Conservation (phyloP, 2,888 invertebrate genomes). For the Ctenicera cuprea region DNA sequence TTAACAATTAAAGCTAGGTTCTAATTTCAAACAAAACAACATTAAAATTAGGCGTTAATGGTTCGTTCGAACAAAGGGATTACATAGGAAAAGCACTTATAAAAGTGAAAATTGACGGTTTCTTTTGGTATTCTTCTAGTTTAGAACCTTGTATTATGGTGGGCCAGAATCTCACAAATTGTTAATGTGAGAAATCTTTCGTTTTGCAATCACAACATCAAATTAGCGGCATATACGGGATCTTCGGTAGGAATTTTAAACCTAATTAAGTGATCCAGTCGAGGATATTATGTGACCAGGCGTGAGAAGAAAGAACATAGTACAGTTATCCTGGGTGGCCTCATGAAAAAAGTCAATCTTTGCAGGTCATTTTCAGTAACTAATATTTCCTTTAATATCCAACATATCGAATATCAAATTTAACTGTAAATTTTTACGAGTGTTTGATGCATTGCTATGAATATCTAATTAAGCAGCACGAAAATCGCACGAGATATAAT, state of each 20-base stretch:
- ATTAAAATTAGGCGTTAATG: constrained; percentile 16
- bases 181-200: constrained; percentile 33
- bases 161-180: constrained; percentile 22
- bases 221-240: constrained; percentile 32
- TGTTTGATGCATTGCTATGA: constrained; percentile 24
- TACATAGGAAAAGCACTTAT: constrained; percentile 6
- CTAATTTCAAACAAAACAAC: constrained; percentile 29
- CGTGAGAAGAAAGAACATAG: constrained; percentile 34
- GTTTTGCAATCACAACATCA: constrained; percentile 25
- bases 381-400: constrained; percentile 19
- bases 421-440: constrained; percentile 32
- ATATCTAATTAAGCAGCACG: constrained; percentile 26
- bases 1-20: neutral
- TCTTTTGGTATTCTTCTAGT: neutral
- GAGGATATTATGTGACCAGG: constrained; percentile 29
- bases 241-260: constrained; percentile 36
- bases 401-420: neutral
- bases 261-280: constrained; percentile 33
- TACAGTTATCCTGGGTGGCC: constrained; percentile 36
- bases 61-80: constrained; percentile 20
- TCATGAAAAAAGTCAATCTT: neutral
- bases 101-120: constrained; percentile 31
- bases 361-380: neutral
- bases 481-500: constrained; percentile 27
- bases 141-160: neutral